phyloP scores from a whole-genome alignment of 2,113 vertebrate genomes.

The Microcebus tavaratra region DNA sequence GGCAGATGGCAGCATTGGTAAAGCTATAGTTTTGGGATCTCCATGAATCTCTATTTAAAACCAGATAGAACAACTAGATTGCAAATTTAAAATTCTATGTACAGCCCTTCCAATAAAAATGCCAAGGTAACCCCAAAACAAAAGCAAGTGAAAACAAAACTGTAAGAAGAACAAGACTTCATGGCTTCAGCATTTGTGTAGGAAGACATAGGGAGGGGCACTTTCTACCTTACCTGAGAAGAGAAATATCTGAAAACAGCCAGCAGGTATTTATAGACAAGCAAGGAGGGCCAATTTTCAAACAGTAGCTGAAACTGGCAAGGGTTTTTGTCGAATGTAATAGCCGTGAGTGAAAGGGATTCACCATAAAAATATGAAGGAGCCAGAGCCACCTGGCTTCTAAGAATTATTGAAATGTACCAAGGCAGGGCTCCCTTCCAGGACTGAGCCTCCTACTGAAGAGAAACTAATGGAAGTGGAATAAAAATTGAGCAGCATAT shows the following conservation, averaged over 20 bases:
- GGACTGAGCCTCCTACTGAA: background rate
- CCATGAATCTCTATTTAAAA: background rate
- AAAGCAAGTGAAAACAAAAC: background rate
- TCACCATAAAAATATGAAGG: background rate
- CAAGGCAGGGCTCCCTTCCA: background rate
- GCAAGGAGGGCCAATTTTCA: background rate
- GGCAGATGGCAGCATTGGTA: background rate
- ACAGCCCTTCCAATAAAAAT: background rate
- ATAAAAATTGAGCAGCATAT: background rate
- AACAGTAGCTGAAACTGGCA: background rate
- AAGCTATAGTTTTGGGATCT: background rate
- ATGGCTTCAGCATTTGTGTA: background rate
- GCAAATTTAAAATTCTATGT: background rate
- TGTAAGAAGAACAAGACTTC: background rate
- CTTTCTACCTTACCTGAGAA: background rate
- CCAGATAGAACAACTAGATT: background rate
- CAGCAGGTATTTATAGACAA: background rate
- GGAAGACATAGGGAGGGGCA: background rate
- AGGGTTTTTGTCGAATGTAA: background rate
- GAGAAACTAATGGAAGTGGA: background rate
- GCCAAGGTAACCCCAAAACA: background rate
- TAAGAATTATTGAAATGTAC: background rate
- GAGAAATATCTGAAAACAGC: background rate
- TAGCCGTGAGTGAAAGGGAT: rapidly evolving
- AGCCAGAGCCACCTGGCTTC: background rate